A percentile compares a stretch with the other conserved stretches of the same genome.
Conservation (phyloP, 2,888 invertebrate species). For the Phengaris alcon region DNA sequence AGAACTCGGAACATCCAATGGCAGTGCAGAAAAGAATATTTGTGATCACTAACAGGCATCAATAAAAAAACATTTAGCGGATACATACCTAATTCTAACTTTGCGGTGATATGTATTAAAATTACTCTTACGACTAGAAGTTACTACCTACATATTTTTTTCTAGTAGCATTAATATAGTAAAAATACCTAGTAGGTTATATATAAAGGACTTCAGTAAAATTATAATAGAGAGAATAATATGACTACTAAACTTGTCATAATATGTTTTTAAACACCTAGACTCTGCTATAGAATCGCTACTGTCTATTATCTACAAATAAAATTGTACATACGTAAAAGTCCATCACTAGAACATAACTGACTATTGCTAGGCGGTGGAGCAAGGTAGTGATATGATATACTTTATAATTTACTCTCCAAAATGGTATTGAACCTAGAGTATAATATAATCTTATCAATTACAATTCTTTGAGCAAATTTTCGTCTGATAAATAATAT, state of each 20-base stretch:
- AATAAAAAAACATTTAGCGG: no score
- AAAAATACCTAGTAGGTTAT: background rate
- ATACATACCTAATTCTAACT: background rate
- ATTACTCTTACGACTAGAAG: slow-evolving; percentile 11
- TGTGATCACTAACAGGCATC: no score
- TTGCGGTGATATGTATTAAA: background rate
- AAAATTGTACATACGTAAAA: background rate
- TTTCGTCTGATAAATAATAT: slow-evolving; percentile 9
- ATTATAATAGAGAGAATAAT: slow-evolving; percentile 9
- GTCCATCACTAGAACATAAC: background rate
- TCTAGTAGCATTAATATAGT: background rate
- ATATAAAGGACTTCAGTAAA: background rate
- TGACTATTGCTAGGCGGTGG: background rate
- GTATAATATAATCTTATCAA: slow-evolving; percentile 1
- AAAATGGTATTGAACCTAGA: background rate
- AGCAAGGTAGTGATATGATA: background rate
- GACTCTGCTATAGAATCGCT: background rate
- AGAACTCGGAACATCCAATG: no score
- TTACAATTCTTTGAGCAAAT: slow-evolving; percentile 18
- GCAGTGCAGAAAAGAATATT: no score
- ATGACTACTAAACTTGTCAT: background rate
- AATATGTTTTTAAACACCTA: background rate
- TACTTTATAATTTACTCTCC: background rate
- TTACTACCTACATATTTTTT: background rate
- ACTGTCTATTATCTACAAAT: background rate